Percentiles rank a stretch among this genome's conserved stretches.
Evolutionary conservation across 2,888 invertebrate species (phyloP).

Genomic region (Rosalia funebris): DNA sequence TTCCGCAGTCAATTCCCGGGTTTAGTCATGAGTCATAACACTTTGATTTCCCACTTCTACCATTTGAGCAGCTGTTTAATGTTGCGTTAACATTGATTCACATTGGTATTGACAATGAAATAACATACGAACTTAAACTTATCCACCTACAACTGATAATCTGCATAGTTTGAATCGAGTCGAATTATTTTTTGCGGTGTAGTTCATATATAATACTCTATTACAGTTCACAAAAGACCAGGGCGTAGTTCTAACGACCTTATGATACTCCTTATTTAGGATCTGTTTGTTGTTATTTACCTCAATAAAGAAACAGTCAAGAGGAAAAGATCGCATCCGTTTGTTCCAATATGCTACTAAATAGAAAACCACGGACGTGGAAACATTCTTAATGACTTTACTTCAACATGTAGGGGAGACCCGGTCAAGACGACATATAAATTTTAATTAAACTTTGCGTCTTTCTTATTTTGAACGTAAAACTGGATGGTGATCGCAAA

Average conservation of each 20-base stretch:
- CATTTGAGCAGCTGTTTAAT: no score
- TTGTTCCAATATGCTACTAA: slow-evolving; percentile 23
- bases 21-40: no score
- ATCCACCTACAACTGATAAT: no score
- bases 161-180: no score
- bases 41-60: no score
- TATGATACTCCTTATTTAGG: slow-evolving; percentile 10
- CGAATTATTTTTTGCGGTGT: no score
- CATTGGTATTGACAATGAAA: no score
- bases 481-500: background rate
- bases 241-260: background rate
- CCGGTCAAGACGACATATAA: slow-evolving; percentile 2
- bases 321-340: slow-evolving; percentile 20
- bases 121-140: no score
- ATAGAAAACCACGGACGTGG: slow-evolving; percentile 26
- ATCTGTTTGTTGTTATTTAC: slow-evolving; percentile 13
- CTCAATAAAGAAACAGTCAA: slow-evolving; percentile 15
- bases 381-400: slow-evolving; percentile 23
- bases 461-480: background rate
- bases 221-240: background rate
- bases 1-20: no score
- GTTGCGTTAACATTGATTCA: no score
- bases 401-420: slow-evolving; percentile 15
- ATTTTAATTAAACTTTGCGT: slow-evolving; percentile 6
- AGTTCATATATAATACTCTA: no score